Evolutionary conservation across 1,140 invertebrate genomes (phyloP), one percentile per base, ranked within the genome.

Genomic region (Pseudomyrmex pallidus): DNA sequence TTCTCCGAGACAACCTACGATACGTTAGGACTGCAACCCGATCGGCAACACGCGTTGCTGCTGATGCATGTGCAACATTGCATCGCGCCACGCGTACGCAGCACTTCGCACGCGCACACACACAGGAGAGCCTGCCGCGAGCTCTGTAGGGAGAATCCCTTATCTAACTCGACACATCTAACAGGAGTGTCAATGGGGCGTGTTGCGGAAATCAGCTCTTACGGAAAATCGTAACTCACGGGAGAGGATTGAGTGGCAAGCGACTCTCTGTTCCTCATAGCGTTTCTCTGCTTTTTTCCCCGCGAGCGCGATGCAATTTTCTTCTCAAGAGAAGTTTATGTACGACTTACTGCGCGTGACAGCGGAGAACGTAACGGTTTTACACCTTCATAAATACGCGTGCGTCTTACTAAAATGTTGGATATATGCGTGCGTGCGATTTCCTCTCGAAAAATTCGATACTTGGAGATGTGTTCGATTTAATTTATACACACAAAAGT

Each of bases 401-500:
- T 68, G 59, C 62, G 68, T 52, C 74, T 82, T 67, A 80, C 68
- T 62, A 70, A 83, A 87, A 57, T 64, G 63, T 48, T 25, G 44
- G 54, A 83, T 82, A 82, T 74, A 85, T 85, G 70, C 68, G 59
- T 59, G 66, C 10, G 57, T 64, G 70, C 74, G 59, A 35, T 35
- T 35, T 35, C 35, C 35, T 0, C 35, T 35, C 35, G 35, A 35
- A 35, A 35, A 35, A 35, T 35, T 35, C 35, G 35, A 35, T 35
- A 35, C 35, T 35, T 35, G 5, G 35, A 35, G 35, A 35, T 7
- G 35, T 35, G 5, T 35, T 35, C 35, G 35, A 35, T 35, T 35
- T 35, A 35, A 35, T 35, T 35, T 35, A 35, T 7, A 35, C 35
- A 35, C 35, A 7, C 35, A 35, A 35, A 35, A 35, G 35, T 35